Evolutionary conservation across 2,888 invertebrate species (phyloP).

Genomic region (Idaea straminata): DNA sequence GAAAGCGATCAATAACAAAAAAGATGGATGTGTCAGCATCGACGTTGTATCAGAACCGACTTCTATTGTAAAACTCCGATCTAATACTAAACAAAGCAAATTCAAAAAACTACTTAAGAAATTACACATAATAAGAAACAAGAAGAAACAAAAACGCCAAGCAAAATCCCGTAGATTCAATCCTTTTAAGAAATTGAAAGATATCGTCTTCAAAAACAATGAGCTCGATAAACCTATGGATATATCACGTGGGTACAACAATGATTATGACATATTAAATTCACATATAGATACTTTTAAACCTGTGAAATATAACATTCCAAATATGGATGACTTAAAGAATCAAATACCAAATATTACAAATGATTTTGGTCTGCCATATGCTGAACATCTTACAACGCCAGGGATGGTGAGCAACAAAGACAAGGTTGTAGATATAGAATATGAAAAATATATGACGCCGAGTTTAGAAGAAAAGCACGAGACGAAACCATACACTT

Average conservation of each 20-base stretch:
- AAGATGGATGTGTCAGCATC: conserved; percentile 41
- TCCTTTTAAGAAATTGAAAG: conserved; percentile 46
- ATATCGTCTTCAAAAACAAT: conserved; percentile 35
- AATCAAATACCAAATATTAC: conserved; percentile 49
- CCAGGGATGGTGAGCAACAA: not conserved
- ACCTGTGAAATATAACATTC: conserved; percentile 30
- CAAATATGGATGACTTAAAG: conserved; percentile 39
- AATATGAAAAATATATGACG: conserved; percentile 23
- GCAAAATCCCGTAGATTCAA: conserved; percentile 43
- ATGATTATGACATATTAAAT: conserved; percentile 38
- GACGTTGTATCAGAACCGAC: conserved; percentile 43
- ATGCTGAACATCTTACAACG: not conserved
- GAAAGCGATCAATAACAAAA: conserved; percentile 18
- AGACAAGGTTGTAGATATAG: conserved; percentile 13
- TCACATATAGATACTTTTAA: conserved; percentile 33
- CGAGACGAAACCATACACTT: not conserved
- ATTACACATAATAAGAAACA: conserved; percentile 33
- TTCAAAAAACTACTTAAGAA: conserved; percentile 31
- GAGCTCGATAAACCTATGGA: conserved; percentile 17
- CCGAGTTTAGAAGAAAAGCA: conserved; percentile 4
- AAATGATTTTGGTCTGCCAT: conserved; percentile 11
- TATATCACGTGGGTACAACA: conserved; percentile 9
- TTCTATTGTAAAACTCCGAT: conserved; percentile 33
- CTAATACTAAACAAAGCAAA: conserved; percentile 25
- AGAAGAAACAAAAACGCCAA: conserved; percentile 17